A percentile compares a stretch with the other conserved stretches of the same genome.
These are phyloP conservation scores for Tetropium fuscum DNA, from an alignment of 2,888 invertebrate species.

Conservation along the genomic window DNA sequence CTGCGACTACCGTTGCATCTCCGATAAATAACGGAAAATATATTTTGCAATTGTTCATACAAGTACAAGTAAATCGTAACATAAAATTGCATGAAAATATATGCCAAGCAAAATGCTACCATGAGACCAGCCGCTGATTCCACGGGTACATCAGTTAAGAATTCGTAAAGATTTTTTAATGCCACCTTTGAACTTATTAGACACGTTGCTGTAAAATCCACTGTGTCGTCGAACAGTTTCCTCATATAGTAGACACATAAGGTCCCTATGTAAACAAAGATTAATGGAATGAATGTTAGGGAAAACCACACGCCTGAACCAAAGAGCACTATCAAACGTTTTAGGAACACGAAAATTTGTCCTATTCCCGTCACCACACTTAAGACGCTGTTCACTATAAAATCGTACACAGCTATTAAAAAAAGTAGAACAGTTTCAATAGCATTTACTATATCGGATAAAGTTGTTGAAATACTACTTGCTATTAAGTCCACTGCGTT, in stretches of 20 bases:
- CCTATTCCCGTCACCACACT: constrained; percentile 7
- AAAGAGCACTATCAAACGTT: constrained; percentile 51
- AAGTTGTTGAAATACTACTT: not conserved
- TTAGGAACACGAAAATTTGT: constrained; percentile 42
- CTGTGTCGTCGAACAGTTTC: constrained; percentile 18
- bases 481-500: not conserved
- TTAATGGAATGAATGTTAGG: constrained; percentile 52
- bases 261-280: constrained; percentile 34
- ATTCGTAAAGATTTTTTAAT: constrained; percentile 36
- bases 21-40: constrained; percentile 6
- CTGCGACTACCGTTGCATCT: constrained; percentile 24
- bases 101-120: constrained; percentile 50
- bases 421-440: not conserved
- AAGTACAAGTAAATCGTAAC: constrained; percentile 41
- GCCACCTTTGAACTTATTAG: constrained; percentile 26
- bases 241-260: constrained; percentile 11
- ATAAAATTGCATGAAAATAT: constrained; percentile 54
- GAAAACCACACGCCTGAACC: constrained; percentile 58
- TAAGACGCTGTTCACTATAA: not conserved
- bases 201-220: constrained; percentile 32
- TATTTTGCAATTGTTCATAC: constrained; percentile 28
- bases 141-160: constrained; percentile 57
- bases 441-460: not conserved
- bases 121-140: constrained; percentile 55
- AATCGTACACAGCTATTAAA: not conserved